These are phyloP conservation scores for Brachyalestes nurse DNA, from an alignment of 2,797 vertebrate species.

Conservation along the genomic window DNA sequence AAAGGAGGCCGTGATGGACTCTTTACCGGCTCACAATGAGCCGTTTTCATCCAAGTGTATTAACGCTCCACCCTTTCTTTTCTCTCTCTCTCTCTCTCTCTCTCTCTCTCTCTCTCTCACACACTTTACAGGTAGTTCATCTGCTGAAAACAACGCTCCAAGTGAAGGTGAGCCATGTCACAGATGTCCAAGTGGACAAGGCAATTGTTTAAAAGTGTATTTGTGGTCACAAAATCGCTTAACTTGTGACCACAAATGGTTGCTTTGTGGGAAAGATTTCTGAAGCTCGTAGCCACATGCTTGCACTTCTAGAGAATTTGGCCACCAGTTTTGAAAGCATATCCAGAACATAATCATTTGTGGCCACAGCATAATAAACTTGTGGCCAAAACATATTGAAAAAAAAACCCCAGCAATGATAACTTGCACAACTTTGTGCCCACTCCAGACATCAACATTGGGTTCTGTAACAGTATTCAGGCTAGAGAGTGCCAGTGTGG, in stretches of 20 bases:
- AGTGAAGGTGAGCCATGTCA: constrained; percentile 7
- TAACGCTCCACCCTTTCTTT: constrained; percentile 54
- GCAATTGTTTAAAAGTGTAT: neutral
- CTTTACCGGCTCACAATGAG: constrained; percentile 71
- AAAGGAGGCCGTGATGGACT: constrained; percentile 62
- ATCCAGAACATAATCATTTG: neutral
- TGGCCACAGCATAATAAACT: neutral
- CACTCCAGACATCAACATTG: constrained; percentile 1
- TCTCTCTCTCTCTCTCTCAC: neutral
- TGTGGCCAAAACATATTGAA: neutral
- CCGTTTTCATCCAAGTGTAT: constrained; percentile 63
- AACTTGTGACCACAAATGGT: neutral
- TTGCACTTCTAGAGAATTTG: neutral
- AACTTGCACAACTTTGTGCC: neutral
- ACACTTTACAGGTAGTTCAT: constrained; percentile 17
- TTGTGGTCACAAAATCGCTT: neutral
- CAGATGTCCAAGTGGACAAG: neutral
- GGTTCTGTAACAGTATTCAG: neutral
- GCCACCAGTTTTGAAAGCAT: neutral
- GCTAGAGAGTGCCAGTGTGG: neutral
- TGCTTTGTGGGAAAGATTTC: neutral
- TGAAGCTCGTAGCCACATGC: neutral
- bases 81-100: constrained; percentile 37
- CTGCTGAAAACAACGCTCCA: neutral
- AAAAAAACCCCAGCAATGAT: neutral